Evolutionary conservation across 1,140 invertebrate genomes (phyloP), one percentile per base, ranked within the genome.

Genomic region (Tetramorium simillimum): DNA sequence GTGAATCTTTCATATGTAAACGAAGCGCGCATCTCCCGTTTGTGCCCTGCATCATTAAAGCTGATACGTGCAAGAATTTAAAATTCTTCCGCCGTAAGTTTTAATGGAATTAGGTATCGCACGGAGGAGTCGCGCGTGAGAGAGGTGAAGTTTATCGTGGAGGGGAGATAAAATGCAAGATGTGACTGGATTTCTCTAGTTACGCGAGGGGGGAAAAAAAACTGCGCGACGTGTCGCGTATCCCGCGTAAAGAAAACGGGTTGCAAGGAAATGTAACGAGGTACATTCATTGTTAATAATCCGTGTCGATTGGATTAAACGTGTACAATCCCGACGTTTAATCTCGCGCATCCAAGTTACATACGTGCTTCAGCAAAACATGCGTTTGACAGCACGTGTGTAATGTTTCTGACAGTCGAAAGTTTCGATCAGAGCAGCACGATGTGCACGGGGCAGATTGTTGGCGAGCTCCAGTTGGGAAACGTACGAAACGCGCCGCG

Each of bases 81-180:
- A 84, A 84, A 73, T 84, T 84, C 69, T 60, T 60, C n/a, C 14
- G 28, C 67, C 18, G 40, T 49, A 73, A 84, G 69, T 75, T 75
- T 81, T 75, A 75, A 75, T 75, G 56, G 80, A 84, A 75, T 75
- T 60, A 53, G 53, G 62, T 60, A 56, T 33, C 37, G 69, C 69
- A 60, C 24, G 33, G 33, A 33, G 16, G 51, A 24, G 63, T 56
- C 16, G 43, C 77, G 69, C 53, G 53, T 12, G 21, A 33, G 46
- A 69, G n/a, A 40, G 7, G 21, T 24, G 53, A 24, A 84, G 40
- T 84, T 84, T 33, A 21, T 33, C 80, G 14, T 7, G 56, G 56
- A 33, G 18, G 37, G 51, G 37, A 73, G 67, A 73, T 58, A 46
- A 46, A 53, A 24, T 70, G 24, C 21, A 53, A 70, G 77, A 56